Conservation (phyloP, 2,113 vertebrate species). For the Piaya cayana region DNA sequence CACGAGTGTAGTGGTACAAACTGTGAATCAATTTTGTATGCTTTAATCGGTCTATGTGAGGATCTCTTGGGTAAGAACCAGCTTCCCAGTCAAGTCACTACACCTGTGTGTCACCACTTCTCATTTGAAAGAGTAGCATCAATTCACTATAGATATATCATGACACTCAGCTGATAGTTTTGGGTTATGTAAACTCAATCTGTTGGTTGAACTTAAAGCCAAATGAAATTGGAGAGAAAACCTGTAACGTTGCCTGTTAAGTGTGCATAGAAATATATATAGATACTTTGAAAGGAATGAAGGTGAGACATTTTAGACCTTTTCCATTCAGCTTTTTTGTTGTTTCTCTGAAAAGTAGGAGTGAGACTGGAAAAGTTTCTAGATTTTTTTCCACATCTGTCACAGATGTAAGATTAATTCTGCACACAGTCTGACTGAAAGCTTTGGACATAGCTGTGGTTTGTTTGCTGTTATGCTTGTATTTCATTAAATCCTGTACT, state of each 20-base stretch:
- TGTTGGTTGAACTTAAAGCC: not conserved
- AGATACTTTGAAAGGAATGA: not conserved
- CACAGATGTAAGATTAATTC: not conserved
- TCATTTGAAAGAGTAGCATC: not conserved
- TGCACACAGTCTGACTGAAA: not conserved
- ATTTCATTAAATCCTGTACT: constrained; percentile 48
- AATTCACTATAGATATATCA: not conserved
- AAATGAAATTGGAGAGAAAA: not conserved
- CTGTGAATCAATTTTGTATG: not conserved
- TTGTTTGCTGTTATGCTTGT: constrained; percentile 26
- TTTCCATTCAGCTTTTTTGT: not conserved
- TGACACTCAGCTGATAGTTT: not conserved
- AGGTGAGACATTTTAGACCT: not conserved
- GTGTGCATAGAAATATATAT: not conserved
- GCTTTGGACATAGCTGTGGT: not conserved
- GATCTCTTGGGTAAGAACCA: not conserved
- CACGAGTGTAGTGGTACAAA: not conserved
- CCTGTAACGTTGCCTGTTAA: not conserved
- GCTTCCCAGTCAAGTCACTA: not conserved
- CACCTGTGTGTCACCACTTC: not conserved
- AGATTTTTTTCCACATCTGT: not conserved
- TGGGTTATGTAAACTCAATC: not conserved
- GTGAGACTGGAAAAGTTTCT: not conserved
- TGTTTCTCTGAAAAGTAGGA: not conserved
- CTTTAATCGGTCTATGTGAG: not conserved